Conservation (phyloP, 2,113 vertebrate species). For the Brachirus orientalis region DNA sequence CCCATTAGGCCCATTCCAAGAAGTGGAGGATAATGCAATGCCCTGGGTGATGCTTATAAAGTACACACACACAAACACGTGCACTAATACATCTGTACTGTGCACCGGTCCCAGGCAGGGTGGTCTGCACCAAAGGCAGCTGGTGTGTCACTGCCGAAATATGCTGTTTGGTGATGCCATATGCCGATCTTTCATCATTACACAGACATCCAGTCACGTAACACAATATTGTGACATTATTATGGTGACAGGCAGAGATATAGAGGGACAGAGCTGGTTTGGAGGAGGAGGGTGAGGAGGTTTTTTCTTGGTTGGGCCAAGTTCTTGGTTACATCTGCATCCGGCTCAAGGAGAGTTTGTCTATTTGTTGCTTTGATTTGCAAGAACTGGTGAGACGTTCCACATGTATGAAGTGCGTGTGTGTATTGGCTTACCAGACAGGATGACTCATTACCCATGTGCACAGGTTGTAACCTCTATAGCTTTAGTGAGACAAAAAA, state of each 20-base stretch:
- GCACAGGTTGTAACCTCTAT: constrained; percentile 9
- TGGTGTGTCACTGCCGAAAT: constrained; percentile 64
- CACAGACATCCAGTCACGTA: constrained; percentile 45
- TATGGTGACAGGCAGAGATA: constrained; percentile 28
- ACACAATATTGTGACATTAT: constrained; percentile 53
- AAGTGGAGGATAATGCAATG: constrained; percentile 58
- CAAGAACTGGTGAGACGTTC: constrained; percentile 9
- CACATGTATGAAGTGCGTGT: background rate
- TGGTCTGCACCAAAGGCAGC: constrained; percentile 54
- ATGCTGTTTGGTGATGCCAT: constrained; percentile 30
- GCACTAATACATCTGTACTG: constrained; percentile 45
- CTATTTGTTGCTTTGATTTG: constrained; percentile 28
- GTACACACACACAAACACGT: constrained; percentile 21
- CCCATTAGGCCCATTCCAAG: constrained; percentile 68
- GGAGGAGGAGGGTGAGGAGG: background rate
- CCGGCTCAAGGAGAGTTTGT: constrained; percentile 28
- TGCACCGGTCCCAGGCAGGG: constrained; percentile 29
- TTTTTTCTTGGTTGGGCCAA: constrained; percentile 14
- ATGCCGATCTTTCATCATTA: constrained; percentile 69
- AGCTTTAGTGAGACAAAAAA: background rate
- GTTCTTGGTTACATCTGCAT: constrained; percentile 23
- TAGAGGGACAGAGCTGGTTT: constrained; percentile 10
- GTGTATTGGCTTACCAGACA: constrained; percentile 10
- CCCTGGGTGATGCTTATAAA: constrained; percentile 44
- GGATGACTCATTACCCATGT: constrained; percentile 20